Conservation (phyloP, 2,113 vertebrate genomes). For the Entomyzon cyanotis region DNA sequence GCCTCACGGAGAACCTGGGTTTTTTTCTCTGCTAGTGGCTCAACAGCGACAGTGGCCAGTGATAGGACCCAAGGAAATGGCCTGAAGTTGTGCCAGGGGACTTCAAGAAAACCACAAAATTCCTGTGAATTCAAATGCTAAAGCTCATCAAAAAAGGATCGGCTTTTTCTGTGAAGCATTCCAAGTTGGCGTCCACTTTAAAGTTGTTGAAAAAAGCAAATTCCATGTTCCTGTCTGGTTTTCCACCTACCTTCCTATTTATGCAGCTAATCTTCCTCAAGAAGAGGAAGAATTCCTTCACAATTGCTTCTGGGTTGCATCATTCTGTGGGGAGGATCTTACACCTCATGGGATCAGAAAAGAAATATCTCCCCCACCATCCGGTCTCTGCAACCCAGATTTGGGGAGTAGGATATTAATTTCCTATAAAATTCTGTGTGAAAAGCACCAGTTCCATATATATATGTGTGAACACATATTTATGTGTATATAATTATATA, state of each 20-base stretch:
- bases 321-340: background rate
- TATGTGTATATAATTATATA: rapidly evolving
- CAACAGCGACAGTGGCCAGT: no score
- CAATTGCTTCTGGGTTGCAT: background rate
- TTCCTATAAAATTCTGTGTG: background rate
- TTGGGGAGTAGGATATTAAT: background rate
- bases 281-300: background rate
- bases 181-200: background rate
- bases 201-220: background rate
- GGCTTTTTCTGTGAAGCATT: background rate
- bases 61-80: rapidly evolving
- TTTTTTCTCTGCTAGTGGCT: no score
- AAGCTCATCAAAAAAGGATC: background rate
- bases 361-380: rapidly evolving
- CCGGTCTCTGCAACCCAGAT: background rate
- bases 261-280: background rate
- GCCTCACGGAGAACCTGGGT: no score
- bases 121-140: background rate
- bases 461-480: background rate
- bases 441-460: background rate
- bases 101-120: background rate
- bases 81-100: background rate
- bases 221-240: background rate
- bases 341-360: background rate
- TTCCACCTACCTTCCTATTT: background rate